phyloP scores from a whole-genome alignment of 2,113 vertebrate species.

The Empidonax alnorum region DNA sequence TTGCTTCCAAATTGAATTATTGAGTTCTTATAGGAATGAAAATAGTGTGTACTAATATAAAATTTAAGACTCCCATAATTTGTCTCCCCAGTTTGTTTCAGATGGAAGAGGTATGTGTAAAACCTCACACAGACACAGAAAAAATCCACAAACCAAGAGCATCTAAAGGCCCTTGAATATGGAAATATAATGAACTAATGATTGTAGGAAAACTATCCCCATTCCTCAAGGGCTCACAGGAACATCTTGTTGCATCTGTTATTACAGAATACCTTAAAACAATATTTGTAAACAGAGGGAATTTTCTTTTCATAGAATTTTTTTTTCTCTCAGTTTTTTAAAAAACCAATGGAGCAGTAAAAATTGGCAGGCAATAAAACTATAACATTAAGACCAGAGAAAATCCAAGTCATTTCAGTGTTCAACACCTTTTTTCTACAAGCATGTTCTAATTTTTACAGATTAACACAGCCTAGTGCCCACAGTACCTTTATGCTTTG shows the following conservation, averaged over 20 bases:
- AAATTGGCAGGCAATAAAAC: neutral
- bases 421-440: neutral
- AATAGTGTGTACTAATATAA: neutral
- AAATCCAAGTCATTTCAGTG: neutral
- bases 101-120: neutral
- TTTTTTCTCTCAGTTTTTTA: neutral
- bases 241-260: neutral
- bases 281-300: neutral
- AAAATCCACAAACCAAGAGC: accelerated
- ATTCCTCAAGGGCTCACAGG: neutral
- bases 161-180: neutral
- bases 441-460: neutral
- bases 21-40: neutral
- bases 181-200: neutral
- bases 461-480: neutral
- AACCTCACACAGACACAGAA: neutral
- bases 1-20: neutral
- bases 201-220: neutral
- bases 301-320: neutral
- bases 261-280: neutral
- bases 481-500: neutral
- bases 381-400: neutral
- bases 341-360: neutral
- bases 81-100: neutral
- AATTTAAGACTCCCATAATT: neutral